Conservation (phyloP, 2,113 vertebrate genomes). For the Fregata magnificens region DNA sequence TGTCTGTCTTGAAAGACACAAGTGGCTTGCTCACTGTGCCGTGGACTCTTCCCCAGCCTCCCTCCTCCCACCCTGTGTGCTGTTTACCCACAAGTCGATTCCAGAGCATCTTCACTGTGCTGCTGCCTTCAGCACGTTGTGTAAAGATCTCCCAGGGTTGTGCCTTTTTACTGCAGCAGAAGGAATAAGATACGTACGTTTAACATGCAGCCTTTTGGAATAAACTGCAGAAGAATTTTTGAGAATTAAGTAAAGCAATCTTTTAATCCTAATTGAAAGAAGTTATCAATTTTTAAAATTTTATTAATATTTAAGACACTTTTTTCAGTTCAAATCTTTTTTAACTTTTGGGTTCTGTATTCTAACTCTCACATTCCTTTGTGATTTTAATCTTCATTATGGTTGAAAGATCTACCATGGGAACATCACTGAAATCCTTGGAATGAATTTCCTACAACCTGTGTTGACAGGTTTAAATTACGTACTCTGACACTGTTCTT, state of each 20-base stretch:
- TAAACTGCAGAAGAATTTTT: background rate
- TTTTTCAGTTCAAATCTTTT: background rate
- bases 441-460: conserved; percentile 71
- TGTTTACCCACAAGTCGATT: background rate
- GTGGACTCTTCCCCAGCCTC: background rate
- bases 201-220: background rate
- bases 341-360: background rate
- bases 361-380: conserved; percentile 36
- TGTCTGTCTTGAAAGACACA: background rate
- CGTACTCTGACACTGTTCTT: conserved; percentile 80
- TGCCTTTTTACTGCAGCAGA: background rate
- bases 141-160: background rate
- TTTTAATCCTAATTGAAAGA: background rate
- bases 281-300: background rate
- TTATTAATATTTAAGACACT: background rate
- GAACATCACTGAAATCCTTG: conserved; percentile 59
- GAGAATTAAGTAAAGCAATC: background rate
- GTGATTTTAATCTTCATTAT: conserved; percentile 47
- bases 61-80: background rate
- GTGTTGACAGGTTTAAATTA: conserved; percentile 80
- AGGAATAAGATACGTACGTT: background rate
- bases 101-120: background rate
- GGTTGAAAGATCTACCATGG: conserved; percentile 53
- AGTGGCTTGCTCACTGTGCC: background rate
- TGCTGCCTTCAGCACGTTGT: background rate